Evolutionary conservation across 2,888 invertebrate species (phyloP), one percentile per base, ranked within the genome.

Genomic region (Cephus rjabovi): DNA sequence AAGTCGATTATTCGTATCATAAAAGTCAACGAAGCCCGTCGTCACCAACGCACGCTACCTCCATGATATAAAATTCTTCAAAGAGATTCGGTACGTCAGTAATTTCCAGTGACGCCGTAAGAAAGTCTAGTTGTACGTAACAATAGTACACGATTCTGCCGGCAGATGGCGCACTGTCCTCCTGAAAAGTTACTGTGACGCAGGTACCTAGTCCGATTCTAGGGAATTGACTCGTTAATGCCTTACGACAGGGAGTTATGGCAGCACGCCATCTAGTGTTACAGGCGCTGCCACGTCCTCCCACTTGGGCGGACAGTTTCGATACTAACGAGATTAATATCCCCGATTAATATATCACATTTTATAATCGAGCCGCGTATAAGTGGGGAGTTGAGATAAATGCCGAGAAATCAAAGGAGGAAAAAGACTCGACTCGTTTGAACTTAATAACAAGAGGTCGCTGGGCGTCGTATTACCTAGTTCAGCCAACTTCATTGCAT

Each of bases 241-340:
- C 79, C 79, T 34, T 74, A 69, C 75, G 80, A 78, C 81, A 37
- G 77, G n/a, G 74, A 77, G 37, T 80, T 77, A 76, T 74, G 69
- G 79, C 40, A 78, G 79, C 82, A 35, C 33, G 34, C 34, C 74
- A 35, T 33, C 34, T 35, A 74, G 82, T 81, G 80, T 79, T 40
- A 75, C 34, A 76, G 69, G 71, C 74, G 77, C 69, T 76, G 69
- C 78, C 73, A 76, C 75, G 78, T 78, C 76, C 68, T 70, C 69
- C 73, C 75, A 70, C 34, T 69, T 75, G 79, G 81, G 79, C 78
- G 80, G 83, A 81, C 83, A 80, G 80, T 80, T 80, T 83, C 80
- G 80, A 80, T 83, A 79, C 79, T 79, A 79, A 79, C 34, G 79
- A 81, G 83, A 83, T 83, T 81, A 81, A 81, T 83, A 78, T 73